Base-by-base conservation (phyloP, 2,797 vertebrate genomes). In the Morelia viridis region DNA sequence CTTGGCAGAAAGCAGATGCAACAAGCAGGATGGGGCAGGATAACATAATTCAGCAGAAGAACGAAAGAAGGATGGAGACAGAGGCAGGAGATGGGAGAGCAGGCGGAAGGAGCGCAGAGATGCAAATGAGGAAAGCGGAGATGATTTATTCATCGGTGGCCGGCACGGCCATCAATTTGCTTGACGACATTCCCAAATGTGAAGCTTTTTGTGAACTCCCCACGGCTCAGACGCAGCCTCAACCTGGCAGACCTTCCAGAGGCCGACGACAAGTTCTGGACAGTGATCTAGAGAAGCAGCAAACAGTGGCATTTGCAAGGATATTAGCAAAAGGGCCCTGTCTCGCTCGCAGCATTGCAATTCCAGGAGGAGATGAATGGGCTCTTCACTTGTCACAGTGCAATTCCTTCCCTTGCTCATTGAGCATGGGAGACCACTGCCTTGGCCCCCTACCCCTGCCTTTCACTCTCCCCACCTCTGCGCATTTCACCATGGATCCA, bases 401-500 rank as follows among this genome's bases (percentile, higher is more conserved):
- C 94, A 93, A 96, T 95, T 96, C 95, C 95, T 91, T 95, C 92
- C 94, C 92, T 94, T 95, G 94, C 93, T 94, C 94, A 94, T 95
- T 94, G 95, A 96, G 94, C 93, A 94, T 94, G 93, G 96, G 89
- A 93, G 93, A 96, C 95, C 91, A 96, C 96, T 96, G 97, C 94
- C 80, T 80, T 92, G 92, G 61, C 93, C 80, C 89, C 88, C 90
- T 94, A 94, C 86, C n/a, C 57, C 90, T 35, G 35, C 31, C 50
- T 88, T 87, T 80, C 12, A 28, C 53, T 68, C 94, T 95, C 94
- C 96, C 95, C 91, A 89, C 93, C 90, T 94, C 80, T 26, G 60
- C 31, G 90, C 62, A 96, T 93, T 96, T 96, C 97, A 96, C 97
- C 97, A 97, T 94, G 89, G 95, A 96, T 95, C 94, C 95, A 96